Conservation (phyloP, 2,113 vertebrate species). For the Pollimyrus isidori region DNA sequence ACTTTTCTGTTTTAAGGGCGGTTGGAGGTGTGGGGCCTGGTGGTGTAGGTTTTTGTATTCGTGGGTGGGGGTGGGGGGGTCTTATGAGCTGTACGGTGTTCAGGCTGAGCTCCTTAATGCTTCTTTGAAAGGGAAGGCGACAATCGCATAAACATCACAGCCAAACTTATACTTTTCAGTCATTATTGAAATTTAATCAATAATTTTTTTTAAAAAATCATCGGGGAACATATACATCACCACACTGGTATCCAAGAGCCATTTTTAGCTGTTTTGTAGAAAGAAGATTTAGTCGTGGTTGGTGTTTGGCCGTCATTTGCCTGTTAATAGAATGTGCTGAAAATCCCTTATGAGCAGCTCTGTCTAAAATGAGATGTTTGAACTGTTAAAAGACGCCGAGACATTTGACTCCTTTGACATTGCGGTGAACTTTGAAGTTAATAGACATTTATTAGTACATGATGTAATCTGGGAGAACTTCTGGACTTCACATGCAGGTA, state of each 20-base stretch:
- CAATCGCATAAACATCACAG: not conserved
- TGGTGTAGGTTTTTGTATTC: not conserved
- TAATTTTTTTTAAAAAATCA: too few species aligned
- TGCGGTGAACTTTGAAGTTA: not conserved
- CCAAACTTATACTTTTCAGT: not conserved
- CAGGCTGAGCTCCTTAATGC: not conserved
- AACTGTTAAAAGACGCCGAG: not conserved
- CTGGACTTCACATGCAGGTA: not conserved
- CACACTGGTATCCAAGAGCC: not conserved
- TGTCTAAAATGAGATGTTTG: not conserved
- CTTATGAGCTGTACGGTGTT: not conserved
- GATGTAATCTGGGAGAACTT: not conserved
- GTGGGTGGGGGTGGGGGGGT: too few species aligned
- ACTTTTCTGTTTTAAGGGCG: not conserved
- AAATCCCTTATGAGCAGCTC: not conserved
- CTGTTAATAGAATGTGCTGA: not conserved
- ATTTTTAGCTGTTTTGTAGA: not conserved
- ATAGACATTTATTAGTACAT: conserved; percentile 1
- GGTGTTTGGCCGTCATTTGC: not conserved
- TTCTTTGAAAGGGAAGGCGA: not conserved
- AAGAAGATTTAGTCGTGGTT: not conserved
- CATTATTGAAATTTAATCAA: not conserved
- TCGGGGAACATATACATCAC: not conserved
- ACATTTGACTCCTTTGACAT: not conserved
- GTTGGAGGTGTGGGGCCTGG: not conserved